These are phyloP conservation scores for Laupala kohalensis DNA, from an alignment of 1,140 invertebrate species.

Conservation along the genomic window DNA sequence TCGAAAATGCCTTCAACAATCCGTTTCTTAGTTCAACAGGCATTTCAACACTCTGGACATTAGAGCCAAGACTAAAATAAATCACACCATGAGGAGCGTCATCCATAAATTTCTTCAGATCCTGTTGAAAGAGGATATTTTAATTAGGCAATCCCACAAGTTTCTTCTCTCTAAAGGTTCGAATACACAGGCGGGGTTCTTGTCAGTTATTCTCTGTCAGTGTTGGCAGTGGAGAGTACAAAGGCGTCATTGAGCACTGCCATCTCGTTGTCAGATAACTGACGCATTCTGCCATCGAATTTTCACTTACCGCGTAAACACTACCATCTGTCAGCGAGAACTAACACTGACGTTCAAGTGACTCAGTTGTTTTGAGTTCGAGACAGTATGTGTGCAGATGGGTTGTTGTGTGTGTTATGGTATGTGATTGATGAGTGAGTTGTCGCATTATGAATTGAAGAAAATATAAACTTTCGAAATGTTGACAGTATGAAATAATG, in stretches of 20 bases:
- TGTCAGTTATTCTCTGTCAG: not conserved
- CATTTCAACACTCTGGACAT: constrained; percentile 37
- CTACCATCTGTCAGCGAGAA: not conserved
- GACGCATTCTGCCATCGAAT: too few relatives aligned
- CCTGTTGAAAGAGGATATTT: constrained; percentile 14
- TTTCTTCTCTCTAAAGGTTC: not conserved
- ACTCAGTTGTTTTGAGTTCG: not conserved
- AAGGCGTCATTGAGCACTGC: too few relatives aligned
- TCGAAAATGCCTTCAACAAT: constrained; percentile 37
- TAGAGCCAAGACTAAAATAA: constrained; percentile 42
- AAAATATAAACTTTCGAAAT: too few relatives aligned
- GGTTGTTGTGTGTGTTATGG: too few relatives aligned
- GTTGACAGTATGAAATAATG: too few relatives aligned
- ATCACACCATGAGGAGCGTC: constrained; percentile 35
- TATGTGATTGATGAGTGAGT: too few relatives aligned
- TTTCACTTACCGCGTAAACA: not conserved
- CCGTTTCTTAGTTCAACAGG: constrained; percentile 31
- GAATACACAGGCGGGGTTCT: not conserved
- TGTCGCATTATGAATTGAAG: too few relatives aligned
- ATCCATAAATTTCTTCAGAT: constrained; percentile 19
- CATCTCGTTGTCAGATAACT: too few relatives aligned
- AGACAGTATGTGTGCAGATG: too few relatives aligned
- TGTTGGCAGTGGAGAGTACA: not conserved
- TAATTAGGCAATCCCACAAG: not conserved
- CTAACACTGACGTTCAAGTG: not conserved